These are phyloP conservation scores for Scaptomyza montana DNA, from an alignment of 1,140 invertebrate genomes.

Conservation along the genomic window DNA sequence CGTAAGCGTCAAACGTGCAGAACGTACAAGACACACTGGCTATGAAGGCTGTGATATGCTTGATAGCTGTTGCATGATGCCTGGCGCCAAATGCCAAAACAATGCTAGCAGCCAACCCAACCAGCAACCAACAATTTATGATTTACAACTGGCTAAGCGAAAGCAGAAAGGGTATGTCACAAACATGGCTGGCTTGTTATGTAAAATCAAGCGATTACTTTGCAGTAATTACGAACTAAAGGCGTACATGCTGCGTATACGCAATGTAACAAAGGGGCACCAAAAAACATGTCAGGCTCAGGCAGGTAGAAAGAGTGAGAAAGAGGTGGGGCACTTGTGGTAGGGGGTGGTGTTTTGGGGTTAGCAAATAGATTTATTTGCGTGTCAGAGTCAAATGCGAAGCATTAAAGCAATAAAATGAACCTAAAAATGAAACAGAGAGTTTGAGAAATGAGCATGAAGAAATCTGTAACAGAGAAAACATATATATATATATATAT, in stretches of 20 bases:
- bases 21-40: constrained; percentile 4
- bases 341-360: constrained; percentile 4
- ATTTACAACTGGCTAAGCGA: constrained; percentile 49
- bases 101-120: constrained; percentile 59
- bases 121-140: constrained; percentile 54
- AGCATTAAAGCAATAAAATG: constrained; percentile 62
- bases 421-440: constrained; percentile 5
- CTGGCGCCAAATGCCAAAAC: constrained; percentile 76
- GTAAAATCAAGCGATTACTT: constrained; percentile 58
- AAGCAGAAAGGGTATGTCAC: constrained; percentile 5
- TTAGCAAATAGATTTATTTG: constrained; percentile 69
- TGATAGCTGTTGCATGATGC: neutral
- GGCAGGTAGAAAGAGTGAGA: neutral
- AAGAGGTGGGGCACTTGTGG: too few species aligned
- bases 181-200: constrained; percentile 24
- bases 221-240: constrained; percentile 58
- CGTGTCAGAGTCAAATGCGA: constrained; percentile 68
- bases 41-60: constrained; percentile 9
- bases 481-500: neutral
- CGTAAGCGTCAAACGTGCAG: constrained; percentile 63
- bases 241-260: constrained; percentile 39
- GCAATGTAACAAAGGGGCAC: constrained; percentile 13
- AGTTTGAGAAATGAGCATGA: constrained; percentile 5
- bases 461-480: neutral
- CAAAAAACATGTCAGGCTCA: constrained; percentile 10